Conservation (phyloP, 2,888 invertebrate genomes). For the Lasioglossum morio region DNA sequence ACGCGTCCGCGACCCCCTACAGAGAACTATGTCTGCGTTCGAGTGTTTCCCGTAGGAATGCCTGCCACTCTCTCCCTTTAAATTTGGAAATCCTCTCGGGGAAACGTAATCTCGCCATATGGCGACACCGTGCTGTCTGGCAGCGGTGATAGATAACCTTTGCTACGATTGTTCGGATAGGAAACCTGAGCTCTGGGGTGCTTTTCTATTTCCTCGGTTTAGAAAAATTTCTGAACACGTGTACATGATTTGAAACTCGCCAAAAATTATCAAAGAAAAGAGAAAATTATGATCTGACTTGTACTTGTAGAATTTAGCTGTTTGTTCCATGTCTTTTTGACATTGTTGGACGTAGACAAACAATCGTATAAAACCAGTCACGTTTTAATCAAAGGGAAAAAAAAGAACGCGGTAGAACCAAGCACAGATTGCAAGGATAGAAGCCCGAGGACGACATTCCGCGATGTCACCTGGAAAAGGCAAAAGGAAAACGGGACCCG, state of each 20-base stretch:
- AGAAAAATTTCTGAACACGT: not conserved
- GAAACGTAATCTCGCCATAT: not conserved
- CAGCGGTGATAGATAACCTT: not conserved
- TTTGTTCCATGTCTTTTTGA: not conserved
- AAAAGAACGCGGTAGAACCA: not conserved
- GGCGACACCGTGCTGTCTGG: not conserved
- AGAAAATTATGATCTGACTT: not conserved
- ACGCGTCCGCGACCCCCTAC: slow-evolving; percentile 45
- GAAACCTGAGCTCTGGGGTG: not conserved
- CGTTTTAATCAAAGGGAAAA: not conserved
- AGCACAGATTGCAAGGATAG: not conserved
- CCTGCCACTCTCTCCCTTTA: not conserved
- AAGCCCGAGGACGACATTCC: not conserved
- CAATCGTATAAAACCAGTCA: no score
- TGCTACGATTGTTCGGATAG: not conserved
- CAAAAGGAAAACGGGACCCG: not conserved
- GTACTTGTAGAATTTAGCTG: not conserved
- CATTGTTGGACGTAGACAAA: no score
- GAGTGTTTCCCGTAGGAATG: not conserved
- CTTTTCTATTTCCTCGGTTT: not conserved
- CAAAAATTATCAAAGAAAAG: not conserved
- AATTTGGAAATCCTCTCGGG: not conserved
- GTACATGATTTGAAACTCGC: not conserved
- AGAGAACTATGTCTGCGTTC: slow-evolving; percentile 16
- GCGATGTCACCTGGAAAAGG: not conserved